Base-by-base conservation (phyloP, 2,113 vertebrate species). In the Sitta europaea region DNA sequence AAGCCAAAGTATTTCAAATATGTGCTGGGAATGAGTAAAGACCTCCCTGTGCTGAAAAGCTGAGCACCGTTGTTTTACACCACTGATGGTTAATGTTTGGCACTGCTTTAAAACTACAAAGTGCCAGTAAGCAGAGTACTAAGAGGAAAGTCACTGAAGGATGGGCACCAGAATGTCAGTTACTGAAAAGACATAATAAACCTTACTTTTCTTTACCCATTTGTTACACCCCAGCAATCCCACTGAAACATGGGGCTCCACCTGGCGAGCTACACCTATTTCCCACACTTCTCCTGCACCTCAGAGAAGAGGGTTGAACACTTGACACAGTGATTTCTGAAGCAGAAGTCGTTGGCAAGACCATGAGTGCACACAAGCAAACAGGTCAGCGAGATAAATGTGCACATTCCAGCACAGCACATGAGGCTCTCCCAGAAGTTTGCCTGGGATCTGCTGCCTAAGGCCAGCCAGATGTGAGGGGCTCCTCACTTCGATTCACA, bases 301-400 rank as follows among this genome's bases (percentile, higher is more conserved):
- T 53, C 1, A 3, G 16, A 61, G 20, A 58, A 68, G 54, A 62
- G 22, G 18, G 18, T 0, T 74, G 27, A 48, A 42, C 85, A 20
- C 9, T 13, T 28, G 47, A 36, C 2, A 2, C 3, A 14, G 51
- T 0, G 1, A 35, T 73, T 62, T 42, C 59, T 27, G 20, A 66
- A 76, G 59, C 1, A 42, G 55, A 71, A 88, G 40, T 24, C 12
- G 24, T 22, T 5, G 12, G 76, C 3, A 42, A 38, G 47, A 66
- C 24, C 4, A 2, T 0, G 0, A 59, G 57, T 1, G 2, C 0
- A 0, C 51, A 45, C 2, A 0, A 80, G 61, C 43, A 50, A 53
- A 40, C 0, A 12, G 35, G 63, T 47, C 58, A 47, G 35, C 18
- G 27, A 91, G 86, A 91, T 68, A 83, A 90, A 74, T 0, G 5